Evolutionary conservation across 2,888 invertebrate genomes (phyloP).

Genomic region (Mesorhabditis belari): DNA sequence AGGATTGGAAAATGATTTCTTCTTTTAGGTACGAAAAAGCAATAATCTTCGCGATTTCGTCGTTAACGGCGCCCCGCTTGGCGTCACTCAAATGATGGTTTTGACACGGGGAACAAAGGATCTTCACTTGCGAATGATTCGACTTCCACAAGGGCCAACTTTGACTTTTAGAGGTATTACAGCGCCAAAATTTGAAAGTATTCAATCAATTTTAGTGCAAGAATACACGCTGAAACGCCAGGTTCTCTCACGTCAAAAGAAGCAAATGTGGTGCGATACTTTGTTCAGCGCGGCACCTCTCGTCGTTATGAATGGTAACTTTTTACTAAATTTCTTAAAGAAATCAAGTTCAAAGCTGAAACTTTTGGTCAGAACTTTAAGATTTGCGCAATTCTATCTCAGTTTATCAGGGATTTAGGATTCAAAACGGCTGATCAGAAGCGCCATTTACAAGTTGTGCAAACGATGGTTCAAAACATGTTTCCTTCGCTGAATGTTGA

Average conservation of each 20-base stretch:
- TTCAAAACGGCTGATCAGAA: constrained; percentile 19
- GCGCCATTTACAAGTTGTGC: constrained; percentile 80
- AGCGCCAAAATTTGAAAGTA: background rate
- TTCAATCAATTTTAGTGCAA: constrained; percentile 53
- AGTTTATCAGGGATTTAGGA: too few species aligned
- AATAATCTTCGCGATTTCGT: constrained; percentile 95
- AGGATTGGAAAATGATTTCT: background rate
- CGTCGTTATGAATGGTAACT: constrained; percentile 64
- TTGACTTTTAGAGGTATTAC: constrained; percentile 45
- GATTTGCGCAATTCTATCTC: too few species aligned
- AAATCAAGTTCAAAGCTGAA: background rate
- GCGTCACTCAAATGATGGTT: constrained; percentile 84
- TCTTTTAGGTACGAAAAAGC: constrained; percentile 66
- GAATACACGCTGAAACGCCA: constrained; percentile 77
- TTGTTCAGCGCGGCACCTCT: constrained; percentile 82
- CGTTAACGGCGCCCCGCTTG: constrained; percentile 77
- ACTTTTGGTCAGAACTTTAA: background rate
- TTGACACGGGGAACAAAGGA: constrained; percentile 80
- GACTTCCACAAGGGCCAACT: constrained; percentile 79
- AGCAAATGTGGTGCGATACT: constrained; percentile 62
- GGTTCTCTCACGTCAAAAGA: constrained; percentile 75
- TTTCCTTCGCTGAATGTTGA: constrained; percentile 92
- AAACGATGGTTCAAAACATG: constrained; percentile 95
- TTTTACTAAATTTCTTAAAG: constrained; percentile 21
- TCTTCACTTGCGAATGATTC: constrained; percentile 75